A percentile compares a stretch with the other conserved stretches of the same genome.
Evolutionary conservation across 2,797 vertebrate species (phyloP).

Genomic region (Gila robusta): DNA sequence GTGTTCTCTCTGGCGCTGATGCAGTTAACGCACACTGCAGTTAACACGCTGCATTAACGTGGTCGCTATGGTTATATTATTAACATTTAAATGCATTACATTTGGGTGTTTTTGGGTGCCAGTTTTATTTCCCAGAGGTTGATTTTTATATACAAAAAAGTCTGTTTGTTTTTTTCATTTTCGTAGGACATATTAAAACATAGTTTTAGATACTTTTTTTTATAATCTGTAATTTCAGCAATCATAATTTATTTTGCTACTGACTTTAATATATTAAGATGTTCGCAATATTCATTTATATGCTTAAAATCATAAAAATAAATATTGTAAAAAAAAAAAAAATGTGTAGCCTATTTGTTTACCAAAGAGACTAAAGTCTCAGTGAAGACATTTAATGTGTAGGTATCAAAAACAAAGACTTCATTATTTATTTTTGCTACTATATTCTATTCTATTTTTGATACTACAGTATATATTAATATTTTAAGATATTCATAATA

Average conservation of each 20-base stretch:
- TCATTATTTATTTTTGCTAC: neutral
- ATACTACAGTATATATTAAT: neutral
- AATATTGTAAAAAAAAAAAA: neutral
- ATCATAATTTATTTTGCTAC: neutral
- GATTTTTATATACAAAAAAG: neutral
- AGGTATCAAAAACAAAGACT: neutral
- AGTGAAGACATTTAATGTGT: neutral
- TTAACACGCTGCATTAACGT: neutral
- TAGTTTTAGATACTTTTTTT: neutral
- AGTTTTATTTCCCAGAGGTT: neutral
- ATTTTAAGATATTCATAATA: neutral
- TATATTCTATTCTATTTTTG: neutral
- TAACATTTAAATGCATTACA: neutral
- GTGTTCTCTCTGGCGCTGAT: slow-evolving; percentile 49
- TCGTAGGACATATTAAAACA: neutral
- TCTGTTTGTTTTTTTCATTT: neutral
- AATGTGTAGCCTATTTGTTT: neutral
- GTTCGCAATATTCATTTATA: neutral
- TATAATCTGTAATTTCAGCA: too few species aligned
- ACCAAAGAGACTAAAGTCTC: neutral
- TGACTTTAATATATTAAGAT: neutral
- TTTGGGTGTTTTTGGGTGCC: neutral
- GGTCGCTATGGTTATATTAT: too few species aligned
- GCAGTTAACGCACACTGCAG: neutral
- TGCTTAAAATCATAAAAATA: neutral